Base-by-base conservation (phyloP, 2,113 vertebrate genomes). In the Hippocampus abdominalis region DNA sequence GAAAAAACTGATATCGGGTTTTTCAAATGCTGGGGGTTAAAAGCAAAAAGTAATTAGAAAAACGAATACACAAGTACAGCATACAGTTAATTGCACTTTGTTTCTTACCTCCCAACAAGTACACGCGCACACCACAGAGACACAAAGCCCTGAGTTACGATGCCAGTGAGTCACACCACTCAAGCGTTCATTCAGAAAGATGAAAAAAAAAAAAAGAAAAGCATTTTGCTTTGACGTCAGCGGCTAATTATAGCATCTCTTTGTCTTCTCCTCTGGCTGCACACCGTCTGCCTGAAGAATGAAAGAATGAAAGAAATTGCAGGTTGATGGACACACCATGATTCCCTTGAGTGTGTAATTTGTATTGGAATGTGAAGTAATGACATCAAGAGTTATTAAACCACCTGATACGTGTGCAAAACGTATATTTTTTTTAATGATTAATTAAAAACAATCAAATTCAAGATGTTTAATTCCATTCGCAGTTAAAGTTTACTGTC, bases 161-260 rank as follows among this genome's bases (percentile, higher is more conserved):
- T 21, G 54, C 68, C 12, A 73, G 78, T 89, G 84, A 88, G 81
- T 87, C 86, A 87, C 73, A 62, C 21, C 60, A n/a, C 16, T 68
- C 44, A 46, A 74, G 72, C 40, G 27, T 76, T 57, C 1, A 18
- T 32, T 77, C 66, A 64, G 74, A 80, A 78, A 73, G 9, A 36
- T 4, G 21, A 39, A 72, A 25, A 36, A 71, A 1, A 71, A 1
- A 0, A 27, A 12, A 36, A 53, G 3, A n/a, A 8, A 63, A 39
- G 20, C 61, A 9, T 21, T 63, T 63, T 3, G 77, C 76, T 73
- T 76, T 87, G 80, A 87, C 75, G 78, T 86, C 83, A 86, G 12
- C 83, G 70, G 80, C 74, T 74, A 80, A 81, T 85, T 81, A 82
- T 20, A 68, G 79, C 77, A 78, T 68, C 74, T 72, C 49, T 2